phyloP scores from a whole-genome alignment of 2,113 vertebrate species.

The Ailurus styani region DNA sequence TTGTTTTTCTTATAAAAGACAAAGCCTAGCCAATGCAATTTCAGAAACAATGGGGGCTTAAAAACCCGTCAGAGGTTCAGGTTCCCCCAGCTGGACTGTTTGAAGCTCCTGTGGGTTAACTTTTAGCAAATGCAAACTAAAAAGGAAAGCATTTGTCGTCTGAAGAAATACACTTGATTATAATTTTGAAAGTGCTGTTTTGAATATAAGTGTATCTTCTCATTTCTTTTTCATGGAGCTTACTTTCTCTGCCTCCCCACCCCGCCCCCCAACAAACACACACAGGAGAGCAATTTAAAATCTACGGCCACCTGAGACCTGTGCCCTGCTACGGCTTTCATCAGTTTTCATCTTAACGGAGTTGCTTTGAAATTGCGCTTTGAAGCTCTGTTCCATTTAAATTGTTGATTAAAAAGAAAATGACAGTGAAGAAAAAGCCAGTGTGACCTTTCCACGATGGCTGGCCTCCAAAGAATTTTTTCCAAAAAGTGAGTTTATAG shows the following conservation, averaged over 20 bases:
- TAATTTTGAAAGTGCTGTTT: not conserved
- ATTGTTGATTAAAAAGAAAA: slow-evolving; percentile 37
- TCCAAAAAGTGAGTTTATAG: not conserved
- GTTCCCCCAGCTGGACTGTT: not conserved
- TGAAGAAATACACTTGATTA: not conserved
- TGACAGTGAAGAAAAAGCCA: not conserved
- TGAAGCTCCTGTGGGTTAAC: not conserved
- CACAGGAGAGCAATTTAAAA: not conserved
- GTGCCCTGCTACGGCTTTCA: not conserved
- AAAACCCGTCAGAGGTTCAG: not conserved
- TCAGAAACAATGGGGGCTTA: not conserved
- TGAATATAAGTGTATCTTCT: not conserved
- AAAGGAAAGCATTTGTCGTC: not conserved
- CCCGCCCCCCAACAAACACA: not conserved
- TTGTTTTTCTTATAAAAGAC: not conserved
- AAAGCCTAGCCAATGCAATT: not conserved
- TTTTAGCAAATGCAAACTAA: not conserved
- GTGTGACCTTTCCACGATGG: not conserved
- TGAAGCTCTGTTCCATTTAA: not conserved
- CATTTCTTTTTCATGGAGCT: not conserved
- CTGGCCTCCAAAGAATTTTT: not conserved
- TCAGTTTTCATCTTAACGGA: not conserved
- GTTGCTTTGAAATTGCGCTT: not conserved
- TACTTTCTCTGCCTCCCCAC: not conserved
- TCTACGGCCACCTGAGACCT: not conserved